Evolutionary conservation across 2,797 vertebrate species (phyloP), one percentile per base, ranked within the genome.

Genomic region (Australoheros facetus): DNA sequence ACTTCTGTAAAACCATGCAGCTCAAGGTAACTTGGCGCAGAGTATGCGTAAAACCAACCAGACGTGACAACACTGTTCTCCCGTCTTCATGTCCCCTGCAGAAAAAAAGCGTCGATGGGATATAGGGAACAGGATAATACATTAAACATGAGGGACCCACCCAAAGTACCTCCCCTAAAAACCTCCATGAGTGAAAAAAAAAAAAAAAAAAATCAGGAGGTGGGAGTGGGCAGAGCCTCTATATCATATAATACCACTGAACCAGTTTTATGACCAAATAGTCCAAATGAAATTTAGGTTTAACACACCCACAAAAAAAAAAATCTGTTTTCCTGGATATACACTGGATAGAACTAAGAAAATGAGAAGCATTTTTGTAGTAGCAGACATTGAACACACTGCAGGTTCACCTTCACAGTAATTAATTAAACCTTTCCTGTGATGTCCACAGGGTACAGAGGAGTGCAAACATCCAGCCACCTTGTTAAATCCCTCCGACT

Each of bases 61-160:
- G 60, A 37, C 80, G 45, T 70, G 75, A 32, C 77, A 66, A 45
- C 42, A 26, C 37, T 17, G 56, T 48, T 69, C 81, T 42, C 74
- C 74, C 53, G 37, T 16, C 14, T 71, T 66, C 80, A 21, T 74
- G 71, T 86, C 69, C 64, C 76, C 77, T 74, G 84, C 86, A 87
- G 75, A 75, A 90, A 55, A 55, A 79, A 42, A 55, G 79, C 77
- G 45, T 56, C 66, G 48, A 66, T 60, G 39, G 83, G 73, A 89
- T 92, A 92, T 92, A 91, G 79, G 71, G 69, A 84, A 77, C 85
- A 62, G 83, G 87, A 71, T 87, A 28, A 85, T 92, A 37, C 83
- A 92, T 93, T 87, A 93, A 92, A 92, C 93, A 94, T 93, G 91
- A 94, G 88, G 73, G 87, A 91, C 85, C 90, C 89, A 92, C 88